Base-by-base conservation (phyloP, 2,797 vertebrate species). In the Geotrypetes seraphini region DNA sequence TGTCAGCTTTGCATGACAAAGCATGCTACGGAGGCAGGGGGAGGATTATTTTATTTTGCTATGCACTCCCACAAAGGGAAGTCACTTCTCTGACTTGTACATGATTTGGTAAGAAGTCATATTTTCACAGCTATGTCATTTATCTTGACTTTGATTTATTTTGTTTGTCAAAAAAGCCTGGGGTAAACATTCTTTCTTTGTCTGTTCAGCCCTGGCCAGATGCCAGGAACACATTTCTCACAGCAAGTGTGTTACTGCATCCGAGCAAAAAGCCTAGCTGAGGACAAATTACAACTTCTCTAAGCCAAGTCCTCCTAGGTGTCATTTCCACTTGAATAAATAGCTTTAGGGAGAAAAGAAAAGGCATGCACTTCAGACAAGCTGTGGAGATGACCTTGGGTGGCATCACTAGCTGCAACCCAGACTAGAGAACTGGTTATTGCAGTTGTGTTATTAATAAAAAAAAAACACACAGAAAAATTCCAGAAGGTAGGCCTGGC, bases 91-190 rank as follows among this genome's bases (percentile, higher is more conserved):
- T 71, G 62, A 54, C 38, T 81, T 83, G 83, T 75, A 65, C 67
- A 70, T 55, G 66, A 79, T 72, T 75, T 91, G 86, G 81, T 84
- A 86, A 67, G 61, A 62, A 50, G 71, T 66, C 81, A 75, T 71
- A 64, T 77, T 84, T 81, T 74, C 68, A 73, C 75, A 73, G 73
- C 78, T 50, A 42, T 75, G 60, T 85, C 84, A 87, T 85, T 78
- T 75, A 60, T 85, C 75, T 74, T 73, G 69, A 74, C 73, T 71
- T 66, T 69, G 68, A 73, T 79, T 82, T 67, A 73, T 76, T 69
- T 78, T 62, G 56, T 66, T 65, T 46, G 40, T 63, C 68, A 71
- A 65, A 71, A 70, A 71, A 65, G 70, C 77, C 67, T 71, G 73
- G 82, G 79, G 56, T 66, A 64, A 49, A 75, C 75, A 75, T 83